phyloP scores from a whole-genome alignment of 2,888 invertebrate genomes.

The Eugnorisma glareosa region DNA sequence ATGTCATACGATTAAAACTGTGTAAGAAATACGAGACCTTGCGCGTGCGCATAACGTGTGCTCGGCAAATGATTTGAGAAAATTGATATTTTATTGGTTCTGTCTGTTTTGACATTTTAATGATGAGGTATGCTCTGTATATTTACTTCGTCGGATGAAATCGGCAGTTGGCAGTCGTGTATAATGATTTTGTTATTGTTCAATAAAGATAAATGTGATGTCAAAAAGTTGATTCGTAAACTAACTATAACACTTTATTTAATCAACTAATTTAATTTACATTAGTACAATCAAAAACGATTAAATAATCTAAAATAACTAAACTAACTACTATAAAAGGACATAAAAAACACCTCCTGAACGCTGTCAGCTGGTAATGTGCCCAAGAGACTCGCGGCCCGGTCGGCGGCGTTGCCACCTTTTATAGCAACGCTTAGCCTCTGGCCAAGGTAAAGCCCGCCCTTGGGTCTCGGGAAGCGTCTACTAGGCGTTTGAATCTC shows the following conservation, averaged over 20 bases:
- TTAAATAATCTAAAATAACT: not conserved
- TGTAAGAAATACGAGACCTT: conserved; percentile 67
- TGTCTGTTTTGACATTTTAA: conserved; percentile 25
- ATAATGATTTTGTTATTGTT: not conserved
- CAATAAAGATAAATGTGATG: not conserved
- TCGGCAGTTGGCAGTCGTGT: not conserved
- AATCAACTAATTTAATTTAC: no score
- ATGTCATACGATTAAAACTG: conserved; percentile 70
- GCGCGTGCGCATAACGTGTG: conserved; percentile 55
- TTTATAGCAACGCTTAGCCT: not conserved
- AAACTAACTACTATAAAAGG: not conserved
- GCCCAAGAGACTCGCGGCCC: not conserved
- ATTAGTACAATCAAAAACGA: not conserved
- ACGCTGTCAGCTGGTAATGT: not conserved
- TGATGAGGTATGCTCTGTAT: not conserved
- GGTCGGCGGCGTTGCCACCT: not conserved
- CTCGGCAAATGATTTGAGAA: conserved; percentile 62
- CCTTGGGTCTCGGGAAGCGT: not conserved
- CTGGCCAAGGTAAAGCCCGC: not conserved
- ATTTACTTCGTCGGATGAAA: not conserved
- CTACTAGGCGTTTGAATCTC: not conserved
- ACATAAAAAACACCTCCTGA: not conserved
- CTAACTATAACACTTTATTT: no score
- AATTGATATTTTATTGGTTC: conserved; percentile 66
- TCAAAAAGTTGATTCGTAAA: not conserved